phyloP scores from a whole-genome alignment of 2,113 vertebrate genomes.

The Bubo scandiacus region DNA sequence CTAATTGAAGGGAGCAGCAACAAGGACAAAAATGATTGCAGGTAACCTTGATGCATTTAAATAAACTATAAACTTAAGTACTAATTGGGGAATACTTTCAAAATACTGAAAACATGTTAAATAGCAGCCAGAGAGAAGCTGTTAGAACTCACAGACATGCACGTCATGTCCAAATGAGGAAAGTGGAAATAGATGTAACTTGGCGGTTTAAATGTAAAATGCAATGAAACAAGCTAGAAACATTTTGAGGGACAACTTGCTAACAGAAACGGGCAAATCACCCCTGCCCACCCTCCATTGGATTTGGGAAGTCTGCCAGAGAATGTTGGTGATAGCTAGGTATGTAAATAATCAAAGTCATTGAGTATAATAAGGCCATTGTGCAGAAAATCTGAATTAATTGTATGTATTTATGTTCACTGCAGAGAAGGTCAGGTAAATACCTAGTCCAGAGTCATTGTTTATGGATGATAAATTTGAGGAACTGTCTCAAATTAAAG shows the following conservation, averaged over 20 bases:
- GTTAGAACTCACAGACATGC: background rate
- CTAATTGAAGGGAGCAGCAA: background rate
- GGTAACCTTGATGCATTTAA: background rate
- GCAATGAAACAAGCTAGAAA: background rate
- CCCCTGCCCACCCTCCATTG: fast-evolving
- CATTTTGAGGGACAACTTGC: background rate
- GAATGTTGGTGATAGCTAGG: background rate
- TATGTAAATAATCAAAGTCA: background rate
- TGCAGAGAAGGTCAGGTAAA: background rate
- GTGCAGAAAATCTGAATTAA: background rate
- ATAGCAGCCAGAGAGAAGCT: background rate
- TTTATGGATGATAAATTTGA: background rate
- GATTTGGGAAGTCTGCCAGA: background rate
- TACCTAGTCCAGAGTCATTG: background rate
- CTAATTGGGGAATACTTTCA: background rate
- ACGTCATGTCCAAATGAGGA: background rate
- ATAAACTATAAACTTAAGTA: background rate
- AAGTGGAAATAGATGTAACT: background rate
- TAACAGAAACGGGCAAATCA: background rate
- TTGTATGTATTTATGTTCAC: background rate
- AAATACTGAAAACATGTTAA: background rate
- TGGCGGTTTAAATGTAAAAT: background rate
- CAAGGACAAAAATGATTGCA: background rate
- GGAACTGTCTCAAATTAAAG: background rate
- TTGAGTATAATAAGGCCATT: background rate